These are phyloP conservation scores for Chromobotia macracanthus DNA, from an alignment of 2,797 vertebrate species.

Conservation along the genomic window DNA sequence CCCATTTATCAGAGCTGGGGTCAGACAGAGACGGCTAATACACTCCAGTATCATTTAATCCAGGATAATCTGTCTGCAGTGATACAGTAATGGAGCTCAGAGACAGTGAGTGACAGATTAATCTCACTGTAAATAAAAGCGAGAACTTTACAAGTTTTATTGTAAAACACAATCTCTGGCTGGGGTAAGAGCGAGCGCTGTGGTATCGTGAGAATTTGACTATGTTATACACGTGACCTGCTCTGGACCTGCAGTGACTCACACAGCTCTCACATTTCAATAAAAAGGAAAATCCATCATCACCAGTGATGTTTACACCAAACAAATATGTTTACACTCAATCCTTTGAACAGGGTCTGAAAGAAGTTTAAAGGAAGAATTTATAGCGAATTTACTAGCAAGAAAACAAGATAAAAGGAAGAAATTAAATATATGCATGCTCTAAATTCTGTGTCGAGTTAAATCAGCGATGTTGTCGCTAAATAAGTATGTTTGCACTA, in stretches of 20 bases:
- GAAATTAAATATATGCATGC: too few species aligned
- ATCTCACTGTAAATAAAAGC: slow-evolving; percentile 14
- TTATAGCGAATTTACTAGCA: too few species aligned
- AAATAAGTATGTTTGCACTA: slow-evolving; percentile 13
- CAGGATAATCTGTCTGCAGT: slow-evolving; percentile 30
- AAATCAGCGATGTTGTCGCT: slow-evolving; percentile 8
- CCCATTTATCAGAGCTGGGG: neutral
- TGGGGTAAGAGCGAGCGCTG: neutral
- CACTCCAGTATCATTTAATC: slow-evolving; percentile 8
- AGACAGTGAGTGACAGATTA: slow-evolving; percentile 3
- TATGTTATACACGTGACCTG: slow-evolving; percentile 3
- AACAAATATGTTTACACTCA: slow-evolving; percentile 15
- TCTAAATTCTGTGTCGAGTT: too few species aligned
- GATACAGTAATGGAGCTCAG: neutral
- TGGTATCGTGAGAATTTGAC: slow-evolving; percentile 30
- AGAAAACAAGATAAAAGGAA: too few species aligned
- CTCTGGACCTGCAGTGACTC: slow-evolving; percentile 1
- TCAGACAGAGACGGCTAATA: neutral
- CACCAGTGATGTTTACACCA: slow-evolving; percentile 17
- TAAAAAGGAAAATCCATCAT: slow-evolving; percentile 26
- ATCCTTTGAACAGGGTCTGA: neutral
- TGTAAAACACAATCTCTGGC: neutral
- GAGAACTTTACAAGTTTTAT: neutral
- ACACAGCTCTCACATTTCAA: neutral
- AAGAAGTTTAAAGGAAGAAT: neutral